Evolutionary conservation across 2,888 invertebrate species (phyloP), one percentile per base, ranked within the genome.

Genomic region (Habroteleia sp.): DNA sequence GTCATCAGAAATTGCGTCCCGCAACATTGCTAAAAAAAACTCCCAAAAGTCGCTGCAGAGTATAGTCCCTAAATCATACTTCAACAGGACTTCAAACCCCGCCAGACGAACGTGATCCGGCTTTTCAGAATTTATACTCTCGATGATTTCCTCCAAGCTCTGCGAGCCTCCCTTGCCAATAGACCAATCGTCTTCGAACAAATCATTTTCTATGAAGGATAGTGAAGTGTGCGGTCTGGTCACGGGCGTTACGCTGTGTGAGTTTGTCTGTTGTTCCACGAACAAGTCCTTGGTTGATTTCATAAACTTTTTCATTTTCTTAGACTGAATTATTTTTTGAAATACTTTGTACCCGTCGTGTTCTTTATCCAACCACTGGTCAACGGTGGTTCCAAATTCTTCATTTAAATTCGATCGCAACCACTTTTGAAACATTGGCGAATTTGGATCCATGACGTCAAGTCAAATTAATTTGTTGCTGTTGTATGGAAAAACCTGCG

Each of bases 51-150:
- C 72, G 35, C 52, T 80, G 20, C 54, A 75, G 0, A 74, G 68
- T 20, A 83, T 44, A 16, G 80, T 83, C 2, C 81, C 74, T n/a
- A 85, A 42, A 10, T 88, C 87, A 42, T 80, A 81, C 42, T 84
- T 83, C 0, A 86, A 69, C 7, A 88, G 74, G 11, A 80, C 74
- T 73, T 87, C 88, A 52, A 84, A 88, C 7, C 87, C 87, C n/a
- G 86, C 85, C 1, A 88, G 72, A 76, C 87, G 79, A n/a, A 88
- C 87, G 44, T 88, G 88, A 8, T 84, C 83, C 6, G 88, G 87
- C 54, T 85, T 84, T 16, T 84, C 82, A 23, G 69, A 60, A 25
- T 77, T 79, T 48, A 88, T 84, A 52, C 83, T 83, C 3, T 86
- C 82, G 13, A 88, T 74, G 3, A 87, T 80, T 6, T 80, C 58